Evolutionary conservation across 2,888 invertebrate species (phyloP).

Genomic region (Sinhomidia bicolor): DNA sequence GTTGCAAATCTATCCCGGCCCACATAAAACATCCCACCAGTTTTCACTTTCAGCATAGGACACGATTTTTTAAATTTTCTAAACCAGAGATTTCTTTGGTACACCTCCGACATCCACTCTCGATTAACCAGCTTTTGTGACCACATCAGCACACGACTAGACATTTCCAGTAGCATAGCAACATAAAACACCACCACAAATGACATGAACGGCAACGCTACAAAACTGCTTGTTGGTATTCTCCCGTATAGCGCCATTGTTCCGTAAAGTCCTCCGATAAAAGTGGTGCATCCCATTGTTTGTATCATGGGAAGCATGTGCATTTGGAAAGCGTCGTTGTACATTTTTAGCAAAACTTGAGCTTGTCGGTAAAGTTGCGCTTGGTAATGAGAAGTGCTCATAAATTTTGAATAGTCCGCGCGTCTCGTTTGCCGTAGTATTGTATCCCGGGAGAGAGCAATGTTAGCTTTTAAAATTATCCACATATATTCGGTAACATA

Average conservation of each 20-base stretch:
- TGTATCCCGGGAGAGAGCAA: too few species aligned
- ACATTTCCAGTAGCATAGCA: not conserved
- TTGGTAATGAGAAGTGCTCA: too few species aligned
- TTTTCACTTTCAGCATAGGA: not conserved
- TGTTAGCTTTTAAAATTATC: not conserved
- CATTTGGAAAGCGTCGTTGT: not conserved
- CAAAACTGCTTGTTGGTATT: not conserved
- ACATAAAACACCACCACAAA: not conserved
- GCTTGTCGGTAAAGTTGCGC: not conserved
- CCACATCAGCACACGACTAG: not conserved
- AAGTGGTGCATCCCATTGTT: not conserved
- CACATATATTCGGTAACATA: not conserved
- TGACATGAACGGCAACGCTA: not conserved
- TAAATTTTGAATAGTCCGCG: not conserved
- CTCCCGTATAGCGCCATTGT: not conserved
- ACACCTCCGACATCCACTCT: not conserved
- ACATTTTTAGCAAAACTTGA: not conserved
- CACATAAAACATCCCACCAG: not conserved
- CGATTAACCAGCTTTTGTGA: not conserved
- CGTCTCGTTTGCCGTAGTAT: not conserved
- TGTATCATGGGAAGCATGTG: not conserved
- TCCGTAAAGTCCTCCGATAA: not conserved
- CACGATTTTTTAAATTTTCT: not conserved
- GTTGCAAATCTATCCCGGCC: not conserved
- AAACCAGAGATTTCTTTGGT: not conserved